Conservation (phyloP, 92 coral and sea anemone genomes). For the Siderastrea siderea region DNA sequence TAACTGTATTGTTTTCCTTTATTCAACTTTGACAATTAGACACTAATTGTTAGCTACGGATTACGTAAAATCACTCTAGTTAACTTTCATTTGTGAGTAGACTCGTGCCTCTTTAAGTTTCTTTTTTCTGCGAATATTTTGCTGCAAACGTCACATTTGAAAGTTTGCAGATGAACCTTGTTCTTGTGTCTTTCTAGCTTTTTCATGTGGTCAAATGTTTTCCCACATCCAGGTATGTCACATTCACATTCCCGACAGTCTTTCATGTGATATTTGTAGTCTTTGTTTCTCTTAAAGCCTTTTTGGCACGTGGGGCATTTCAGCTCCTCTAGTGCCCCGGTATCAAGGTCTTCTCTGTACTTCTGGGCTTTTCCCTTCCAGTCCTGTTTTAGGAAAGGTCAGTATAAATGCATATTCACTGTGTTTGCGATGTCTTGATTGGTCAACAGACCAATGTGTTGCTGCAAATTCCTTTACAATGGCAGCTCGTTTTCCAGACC, state of each 20-base stretch:
- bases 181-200: slow-evolving; percentile 64
- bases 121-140: slow-evolving; percentile 55
- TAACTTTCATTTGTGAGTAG: slow-evolving; percentile 7
- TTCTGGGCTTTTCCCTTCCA: slow-evolving; percentile 69
- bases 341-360: slow-evolving; percentile 64
- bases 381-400: slow-evolving; percentile 42
- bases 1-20: no score
- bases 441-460: no score
- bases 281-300: slow-evolving; percentile 40
- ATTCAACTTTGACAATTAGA: background rate
- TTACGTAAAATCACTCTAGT: background rate
- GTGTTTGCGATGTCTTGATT: background rate
- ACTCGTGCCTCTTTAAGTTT: slow-evolving; percentile 56
- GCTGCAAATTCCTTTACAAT: no score
- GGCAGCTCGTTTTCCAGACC: no score
- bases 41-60: background rate
- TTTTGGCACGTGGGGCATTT: slow-evolving; percentile 59
- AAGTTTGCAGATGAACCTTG: slow-evolving; percentile 49
- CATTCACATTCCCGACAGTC: slow-evolving; percentile 49
- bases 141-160: slow-evolving; percentile 58
- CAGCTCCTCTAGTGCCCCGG: slow-evolving; percentile 38
- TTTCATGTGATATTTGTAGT: slow-evolving; percentile 57
- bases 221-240: slow-evolving; percentile 50
- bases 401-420: slow-evolving; percentile 23
- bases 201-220: slow-evolving; percentile 50